Conservation (phyloP, 2,888 invertebrate species). For the Choreutis nemorana region DNA sequence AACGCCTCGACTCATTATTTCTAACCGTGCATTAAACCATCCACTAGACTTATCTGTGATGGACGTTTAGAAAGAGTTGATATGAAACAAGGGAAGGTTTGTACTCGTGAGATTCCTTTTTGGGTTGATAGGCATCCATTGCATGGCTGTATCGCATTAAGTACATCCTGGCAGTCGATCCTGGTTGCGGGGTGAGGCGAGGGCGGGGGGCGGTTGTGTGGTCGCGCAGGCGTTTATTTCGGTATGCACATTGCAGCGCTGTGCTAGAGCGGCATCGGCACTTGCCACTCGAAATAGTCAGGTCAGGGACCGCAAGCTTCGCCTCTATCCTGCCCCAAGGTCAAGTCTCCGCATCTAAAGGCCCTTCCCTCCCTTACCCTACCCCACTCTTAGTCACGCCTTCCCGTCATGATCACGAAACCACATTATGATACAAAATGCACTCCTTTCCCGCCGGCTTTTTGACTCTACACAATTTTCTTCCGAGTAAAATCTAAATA, state of each 20-base stretch:
- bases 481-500: too few relatives aligned
- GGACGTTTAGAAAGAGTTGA: background rate
- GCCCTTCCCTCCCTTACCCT: conserved; percentile 22
- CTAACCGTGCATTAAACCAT: conserved; percentile 49
- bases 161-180: conserved; percentile 34
- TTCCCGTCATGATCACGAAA: too few relatives aligned
- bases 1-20: conserved; percentile 44
- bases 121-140: conserved; percentile 37
- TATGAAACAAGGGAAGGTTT: background rate
- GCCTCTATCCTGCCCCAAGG: conserved; percentile 64
- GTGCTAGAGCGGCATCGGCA: conserved; percentile 45
- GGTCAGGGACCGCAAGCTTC: conserved; percentile 63
- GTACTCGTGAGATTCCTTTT: conserved; percentile 11
- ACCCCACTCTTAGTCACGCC: too few relatives aligned
- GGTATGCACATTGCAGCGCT: conserved; percentile 62
- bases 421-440: too few relatives aligned
- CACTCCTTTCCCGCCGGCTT: too few relatives aligned
- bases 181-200: conserved; percentile 20
- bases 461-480: too few relatives aligned
- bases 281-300: conserved; percentile 66
- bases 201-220: conserved; percentile 39
- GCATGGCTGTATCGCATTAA: conserved; percentile 32
- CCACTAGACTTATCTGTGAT: conserved; percentile 37
- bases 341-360: conserved; percentile 49
- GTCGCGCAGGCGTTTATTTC: conserved; percentile 54